phyloP scores from a whole-genome alignment of 2,888 invertebrate genomes.

The Seladonia tumulorum region DNA sequence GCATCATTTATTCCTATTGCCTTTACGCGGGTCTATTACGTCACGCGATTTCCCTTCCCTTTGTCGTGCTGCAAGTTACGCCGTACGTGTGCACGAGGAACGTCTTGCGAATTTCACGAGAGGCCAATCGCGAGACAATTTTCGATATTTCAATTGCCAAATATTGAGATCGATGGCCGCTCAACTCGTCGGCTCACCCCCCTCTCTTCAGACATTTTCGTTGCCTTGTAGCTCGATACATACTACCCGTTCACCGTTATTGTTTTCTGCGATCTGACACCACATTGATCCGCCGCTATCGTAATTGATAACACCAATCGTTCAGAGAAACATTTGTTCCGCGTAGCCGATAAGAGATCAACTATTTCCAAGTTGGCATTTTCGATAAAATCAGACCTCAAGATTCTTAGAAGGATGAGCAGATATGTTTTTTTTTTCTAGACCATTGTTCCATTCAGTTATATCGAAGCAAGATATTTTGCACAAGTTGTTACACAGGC shows the following conservation, averaged over 20 bases:
- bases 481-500: too few relatives aligned
- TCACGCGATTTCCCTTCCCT: slow-evolving; percentile 71
- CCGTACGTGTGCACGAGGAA: not conserved
- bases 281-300: slow-evolving; percentile 15
- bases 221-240: not conserved
- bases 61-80: slow-evolving; percentile 37
- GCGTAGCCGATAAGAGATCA: not conserved
- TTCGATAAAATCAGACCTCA: not conserved
- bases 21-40: slow-evolving; percentile 79
- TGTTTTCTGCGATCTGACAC: slow-evolving; percentile 1
- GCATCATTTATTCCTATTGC: slow-evolving; percentile 81
- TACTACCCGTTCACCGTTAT: not conserved
- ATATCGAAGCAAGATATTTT: not conserved
- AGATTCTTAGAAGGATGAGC: not conserved
- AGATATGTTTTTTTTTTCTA: not conserved
- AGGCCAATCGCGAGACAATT: slow-evolving; percentile 37
- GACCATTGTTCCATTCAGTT: not conserved
- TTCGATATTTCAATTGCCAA: slow-evolving; percentile 51
- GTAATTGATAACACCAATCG: slow-evolving; percentile 24
- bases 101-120: slow-evolving; percentile 30
- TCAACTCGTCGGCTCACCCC: not conserved
- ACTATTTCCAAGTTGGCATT: too few relatives aligned
- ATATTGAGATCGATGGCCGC: slow-evolving; percentile 46
- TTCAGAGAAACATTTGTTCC: slow-evolving; percentile 29
- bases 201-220: not conserved